Conservation (phyloP, 2,888 invertebrate genomes). For the Hydrotaea cyrtoneurina region DNA sequence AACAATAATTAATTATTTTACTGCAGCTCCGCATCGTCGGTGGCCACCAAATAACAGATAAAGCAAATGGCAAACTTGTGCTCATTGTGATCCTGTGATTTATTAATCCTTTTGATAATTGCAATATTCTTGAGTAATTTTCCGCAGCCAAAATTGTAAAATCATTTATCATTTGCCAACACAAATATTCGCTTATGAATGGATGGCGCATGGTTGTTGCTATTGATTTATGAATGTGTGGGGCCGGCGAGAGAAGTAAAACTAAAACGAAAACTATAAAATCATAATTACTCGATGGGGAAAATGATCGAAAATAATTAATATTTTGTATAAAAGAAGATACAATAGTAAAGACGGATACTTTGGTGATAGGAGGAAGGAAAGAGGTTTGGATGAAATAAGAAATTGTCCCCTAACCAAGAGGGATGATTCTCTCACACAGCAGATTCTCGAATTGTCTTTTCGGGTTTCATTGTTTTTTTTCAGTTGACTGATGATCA, state of each 20-base stretch:
- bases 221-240: constrained; percentile 29
- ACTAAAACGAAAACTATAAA: neutral
- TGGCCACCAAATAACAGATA: neutral
- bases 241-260: neutral
- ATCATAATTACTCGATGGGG: constrained; percentile 18
- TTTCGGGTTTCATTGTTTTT: too few relatives aligned
- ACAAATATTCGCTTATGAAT: neutral
- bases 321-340: neutral
- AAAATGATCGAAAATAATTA: constrained; percentile 21
- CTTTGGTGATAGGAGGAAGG: too few relatives aligned
- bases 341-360: too few relatives aligned
- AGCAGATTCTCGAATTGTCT: too few relatives aligned
- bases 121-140: constrained; percentile 34
- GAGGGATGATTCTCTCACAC: too few relatives aligned
- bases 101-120: constrained; percentile 37
- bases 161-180: constrained; percentile 32
- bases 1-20: neutral
- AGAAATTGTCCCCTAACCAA: too few relatives aligned
- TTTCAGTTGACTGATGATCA: too few relatives aligned
- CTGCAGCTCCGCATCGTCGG: neutral
- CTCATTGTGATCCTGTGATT: constrained; percentile 15
- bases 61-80: neutral
- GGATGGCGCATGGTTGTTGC: neutral
- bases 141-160: constrained; percentile 15
- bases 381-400: too few relatives aligned